Evolutionary conservation across 2,797 vertebrate species (phyloP), one percentile per base, ranked within the genome.

Genomic region (Leontopithecus rosalia): DNA sequence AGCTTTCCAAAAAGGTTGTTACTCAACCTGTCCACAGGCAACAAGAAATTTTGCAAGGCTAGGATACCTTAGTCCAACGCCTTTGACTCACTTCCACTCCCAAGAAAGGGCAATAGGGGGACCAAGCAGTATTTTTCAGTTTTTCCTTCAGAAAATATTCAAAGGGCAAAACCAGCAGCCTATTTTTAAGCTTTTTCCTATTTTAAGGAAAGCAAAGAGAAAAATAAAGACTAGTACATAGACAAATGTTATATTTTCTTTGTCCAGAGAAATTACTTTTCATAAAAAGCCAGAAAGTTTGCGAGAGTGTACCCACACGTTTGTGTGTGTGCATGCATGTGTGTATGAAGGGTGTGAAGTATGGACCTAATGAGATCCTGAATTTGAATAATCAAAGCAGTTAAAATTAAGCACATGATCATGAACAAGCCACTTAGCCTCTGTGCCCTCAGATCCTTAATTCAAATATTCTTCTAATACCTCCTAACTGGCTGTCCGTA

Each of bases 131-230:
- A 24, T n/a, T 77, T 86, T 87, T 77, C 20, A 58, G 19, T 5
- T 93, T 95, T 75, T 87, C 17, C 58, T 84, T 95, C 61, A 93
- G 77, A 93, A 70, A 83, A 80, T 30, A 92, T 28, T 33, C 33
- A 75, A 87, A 84, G 48, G 28, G 61, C 22, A 97, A 87, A 91
- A 82, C 1, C 7, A 87, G 19, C 13, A 57, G 52, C 24, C 13
- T 52, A 52, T 73, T 79, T 79, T 96, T 75, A 95, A 84, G 52
- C 19, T 75, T 73, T 1, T 50, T 50, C 48, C 48, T 50, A 50
- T 50, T 50, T 50, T 50, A 50, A 94, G 48, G 4, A 48, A 86
- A 93, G 89, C 5, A 84, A 88, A 76, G 61, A 93, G 28, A 55
- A 97, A 95, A 95, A 70, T 14, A 48, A 79, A 67, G 5, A 22